Base-by-base conservation (phyloP, 2,888 invertebrate genomes). In the Cheilosia vulpina region DNA sequence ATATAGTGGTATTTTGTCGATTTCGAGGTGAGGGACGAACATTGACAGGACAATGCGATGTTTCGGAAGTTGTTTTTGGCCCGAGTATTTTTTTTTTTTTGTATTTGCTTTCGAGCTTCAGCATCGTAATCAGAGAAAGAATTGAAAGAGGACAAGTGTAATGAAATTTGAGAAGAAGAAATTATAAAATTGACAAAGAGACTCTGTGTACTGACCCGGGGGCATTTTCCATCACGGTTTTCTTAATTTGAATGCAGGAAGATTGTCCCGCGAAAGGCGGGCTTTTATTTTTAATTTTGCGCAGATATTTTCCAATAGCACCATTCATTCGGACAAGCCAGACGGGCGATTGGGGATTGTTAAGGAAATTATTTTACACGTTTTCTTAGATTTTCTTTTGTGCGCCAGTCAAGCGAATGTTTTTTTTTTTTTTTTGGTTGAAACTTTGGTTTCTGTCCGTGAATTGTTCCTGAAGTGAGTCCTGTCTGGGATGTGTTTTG, bases 161-260 rank as follows among this genome's bases (percentile, higher is more conserved):
- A 85, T 85, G 85, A 76, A 85, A 85, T 85, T 85, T 72, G 76
- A 72, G 66, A 76, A 57, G 73, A 84, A 71, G 80, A 55, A 84
- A 80, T 84, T 80, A 80, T 75, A 75, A 84, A 84, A 50, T 80
- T 80, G 71, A 85, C 72, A 85, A 85, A 76, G 72, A 60, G 62
- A 57, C 53, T 58, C n/a, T 34, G 5, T 21, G 19, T 13, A 41
- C 47, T 34, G 13, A 24, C 34, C 76, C 31, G 24, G 43, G 43
- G 85, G 71, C 81, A 76, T 13, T 62, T 76, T 76, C 62, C 69
- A 72, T 72, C 71, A 71, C 45, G 66, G 76, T 76, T 77, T 85
- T 81, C 76, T 71, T 76, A 72, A 76, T 80, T 84, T 75, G 65
- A 80, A 79, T 76, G 65, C 71, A 62, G n/a, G 38, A 71, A 62